Conservation (phyloP, 2,113 vertebrate genomes). For the Pycnonotus jocosus region DNA sequence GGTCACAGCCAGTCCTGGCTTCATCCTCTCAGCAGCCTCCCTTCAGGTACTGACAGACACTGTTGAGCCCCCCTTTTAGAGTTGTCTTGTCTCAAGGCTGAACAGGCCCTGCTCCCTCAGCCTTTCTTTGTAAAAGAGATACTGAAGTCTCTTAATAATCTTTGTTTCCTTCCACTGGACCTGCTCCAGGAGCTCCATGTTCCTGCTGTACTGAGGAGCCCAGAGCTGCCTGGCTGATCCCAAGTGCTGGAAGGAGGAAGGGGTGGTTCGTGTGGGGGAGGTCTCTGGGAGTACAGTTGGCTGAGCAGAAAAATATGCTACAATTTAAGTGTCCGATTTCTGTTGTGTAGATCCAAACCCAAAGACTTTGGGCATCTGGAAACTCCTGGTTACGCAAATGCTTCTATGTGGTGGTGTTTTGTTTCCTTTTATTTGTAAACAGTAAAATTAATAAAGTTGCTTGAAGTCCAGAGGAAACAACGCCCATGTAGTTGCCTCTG, state of each 20-base stretch:
- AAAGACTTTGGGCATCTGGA: neutral
- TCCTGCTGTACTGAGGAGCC: neutral
- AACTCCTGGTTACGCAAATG: neutral
- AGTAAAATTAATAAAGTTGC: neutral
- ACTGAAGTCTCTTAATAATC: neutral
- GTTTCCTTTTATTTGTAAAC: neutral
- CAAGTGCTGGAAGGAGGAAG: neutral
- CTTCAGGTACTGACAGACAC: too few relatives aligned
- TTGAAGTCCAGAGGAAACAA: neutral
- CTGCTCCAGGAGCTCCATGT: neutral
- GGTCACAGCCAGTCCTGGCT: neutral
- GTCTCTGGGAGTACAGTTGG: rapidly evolving
- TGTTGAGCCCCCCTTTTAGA: neutral
- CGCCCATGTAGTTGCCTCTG: rapidly evolving
- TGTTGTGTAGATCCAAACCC: neutral
- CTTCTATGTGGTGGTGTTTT: neutral
- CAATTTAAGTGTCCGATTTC: rapidly evolving
- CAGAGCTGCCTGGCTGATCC: neutral
- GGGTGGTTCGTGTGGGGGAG: rapidly evolving
- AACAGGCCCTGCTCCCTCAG: neutral
- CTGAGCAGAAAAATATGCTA: neutral
- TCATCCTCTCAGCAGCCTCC: neutral
- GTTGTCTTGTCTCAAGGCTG: rapidly evolving
- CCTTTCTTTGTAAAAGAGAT: neutral
- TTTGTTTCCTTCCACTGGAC: neutral